Evolutionary conservation across 2,797 vertebrate species (phyloP).

Genomic region (Amniataba percoides): DNA sequence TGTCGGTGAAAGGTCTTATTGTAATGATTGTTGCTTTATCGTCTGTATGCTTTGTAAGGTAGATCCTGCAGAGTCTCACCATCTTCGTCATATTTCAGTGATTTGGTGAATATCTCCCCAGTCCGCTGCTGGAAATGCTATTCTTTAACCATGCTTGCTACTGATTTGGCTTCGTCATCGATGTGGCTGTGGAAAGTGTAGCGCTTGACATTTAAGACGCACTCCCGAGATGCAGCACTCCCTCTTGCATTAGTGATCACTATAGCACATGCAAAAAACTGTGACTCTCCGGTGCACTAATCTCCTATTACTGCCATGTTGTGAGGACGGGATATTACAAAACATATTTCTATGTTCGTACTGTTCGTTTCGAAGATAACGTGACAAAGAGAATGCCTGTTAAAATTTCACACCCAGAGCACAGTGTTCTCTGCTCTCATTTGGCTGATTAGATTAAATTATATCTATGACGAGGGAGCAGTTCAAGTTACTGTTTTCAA

Average conservation of each 20-base stretch:
- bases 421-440: neutral
- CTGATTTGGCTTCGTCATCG: conserved; percentile 13
- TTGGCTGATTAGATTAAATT: neutral
- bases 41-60: neutral
- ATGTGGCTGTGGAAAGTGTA: conserved; percentile 36
- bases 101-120: neutral
- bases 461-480: neutral
- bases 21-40: neutral
- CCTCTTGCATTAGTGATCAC: conserved; percentile 26
- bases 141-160: conserved; percentile 3
- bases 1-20: neutral
- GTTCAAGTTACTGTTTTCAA: conserved; percentile 2
- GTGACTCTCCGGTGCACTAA: conserved; percentile 22
- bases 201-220: conserved; percentile 28
- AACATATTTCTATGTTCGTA: neutral
- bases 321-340: neutral
- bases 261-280: conserved; percentile 29
- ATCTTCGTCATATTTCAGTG: neutral
- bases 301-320: conserved; percentile 3
- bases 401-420: neutral
- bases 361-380: neutral
- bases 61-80: neutral
- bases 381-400: neutral
- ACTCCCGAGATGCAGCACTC: conserved; percentile 20
- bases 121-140: conserved; percentile 12